Base-by-base conservation (phyloP, 2,113 vertebrate genomes). In the Pagrus major region DNA sequence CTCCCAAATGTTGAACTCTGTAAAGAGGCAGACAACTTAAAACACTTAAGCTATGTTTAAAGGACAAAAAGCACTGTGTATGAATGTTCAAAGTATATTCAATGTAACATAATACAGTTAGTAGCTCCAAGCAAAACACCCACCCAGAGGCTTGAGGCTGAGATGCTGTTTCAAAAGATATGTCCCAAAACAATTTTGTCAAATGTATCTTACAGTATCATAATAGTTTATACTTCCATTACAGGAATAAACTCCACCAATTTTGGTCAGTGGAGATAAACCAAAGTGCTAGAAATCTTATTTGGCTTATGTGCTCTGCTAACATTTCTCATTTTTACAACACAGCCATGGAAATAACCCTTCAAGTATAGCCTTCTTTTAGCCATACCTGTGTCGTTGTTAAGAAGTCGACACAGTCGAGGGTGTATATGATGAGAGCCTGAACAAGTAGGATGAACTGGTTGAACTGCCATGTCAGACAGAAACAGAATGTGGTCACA, bases 401-500 rank as follows among this genome's bases (percentile, higher is more conserved):
- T 60, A 99, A 79, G 88, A 99, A 91, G 92, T 97, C 96, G 31
- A 96, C 54, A 23, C 95, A 96, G 90, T 99, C 97, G 83, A 99
- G 88, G 0, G 91, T 91, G 86, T 97, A 99, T 29, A 99, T 85
- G 71, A 96, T 95, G 41, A 99, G 71, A 0, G 97, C 96, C 73
- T 99, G 98, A 73, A 99, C 94, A 9, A 98, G 94, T 75, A 98
- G 93, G 92, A 98, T 96, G 86, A 99, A 99, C 87, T 99, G 98
- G 93, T 98, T 99, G 89, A 99, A 99, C 81, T 99, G 98, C 98
- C 98, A 99, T 3, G 96, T 96, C 91, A 99, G 93, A 74, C 97
- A 97, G 93, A 99, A 99, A 73, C 96, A 95, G 83, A 98, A 96
- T 0, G 97, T 98, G 16, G 96, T 96, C 82, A 96, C 71, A 75